These are phyloP conservation scores for Tachysurus vachellii DNA, from an alignment of 2,113 vertebrate species.

Conservation along the genomic window DNA sequence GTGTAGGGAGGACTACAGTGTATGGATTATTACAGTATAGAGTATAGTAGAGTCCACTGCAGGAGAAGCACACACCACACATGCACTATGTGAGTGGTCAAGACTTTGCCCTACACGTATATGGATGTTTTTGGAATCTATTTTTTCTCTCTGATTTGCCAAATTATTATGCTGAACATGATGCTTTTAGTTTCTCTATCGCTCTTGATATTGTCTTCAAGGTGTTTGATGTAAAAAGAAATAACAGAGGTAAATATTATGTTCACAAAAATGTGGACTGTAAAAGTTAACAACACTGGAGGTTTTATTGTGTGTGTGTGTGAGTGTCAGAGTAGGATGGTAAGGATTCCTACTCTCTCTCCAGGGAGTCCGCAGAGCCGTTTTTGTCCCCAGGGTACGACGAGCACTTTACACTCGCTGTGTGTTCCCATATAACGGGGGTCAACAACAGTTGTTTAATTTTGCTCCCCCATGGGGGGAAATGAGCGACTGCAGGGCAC, in stretches of 20 bases:
- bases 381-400: slow-evolving; percentile 45
- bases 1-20: not conserved
- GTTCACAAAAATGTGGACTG: not conserved
- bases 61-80: not conserved
- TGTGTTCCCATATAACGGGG: slow-evolving; percentile 53
- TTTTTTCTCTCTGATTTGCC: not conserved
- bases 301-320: slow-evolving; percentile 25
- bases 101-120: not conserved
- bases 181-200: not conserved
- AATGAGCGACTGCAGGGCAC: slow-evolving; percentile 38
- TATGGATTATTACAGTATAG: not conserved
- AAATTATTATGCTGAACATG: too few relatives aligned
- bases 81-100: not conserved
- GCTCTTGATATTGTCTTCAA: not conserved
- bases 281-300: slow-evolving; percentile 22
- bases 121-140: not conserved
- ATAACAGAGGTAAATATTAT: not conserved
- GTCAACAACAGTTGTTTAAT: slow-evolving; percentile 62
- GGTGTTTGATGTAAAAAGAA: not conserved
- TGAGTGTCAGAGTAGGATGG: slow-evolving; percentile 22
- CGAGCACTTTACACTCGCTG: slow-evolving; percentile 40
- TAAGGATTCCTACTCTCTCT: slow-evolving; percentile 51
- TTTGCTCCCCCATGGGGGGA: slow-evolving; percentile 45
- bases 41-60: not conserved
- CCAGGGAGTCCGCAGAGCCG: slow-evolving; percentile 40